Evolutionary conservation across 1,140 invertebrate genomes (phyloP).

Genomic region (Pseudomyrmex pallidus): DNA sequence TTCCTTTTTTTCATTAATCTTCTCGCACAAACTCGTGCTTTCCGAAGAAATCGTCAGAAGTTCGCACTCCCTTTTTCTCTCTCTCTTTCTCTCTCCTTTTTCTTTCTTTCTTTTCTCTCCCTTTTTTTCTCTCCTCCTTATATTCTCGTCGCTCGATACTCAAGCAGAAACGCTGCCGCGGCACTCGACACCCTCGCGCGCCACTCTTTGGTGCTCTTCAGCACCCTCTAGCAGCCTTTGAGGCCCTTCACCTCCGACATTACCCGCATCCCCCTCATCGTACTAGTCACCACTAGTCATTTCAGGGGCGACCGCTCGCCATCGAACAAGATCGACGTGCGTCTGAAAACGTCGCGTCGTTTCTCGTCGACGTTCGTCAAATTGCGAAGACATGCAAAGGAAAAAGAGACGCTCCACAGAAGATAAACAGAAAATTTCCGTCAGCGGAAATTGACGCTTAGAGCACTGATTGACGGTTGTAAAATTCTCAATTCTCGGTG

Average conservation of each 20-base stretch:
- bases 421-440: constrained; percentile 12
- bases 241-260: constrained; percentile 71
- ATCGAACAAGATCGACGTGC: constrained; percentile 66
- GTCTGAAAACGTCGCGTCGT: constrained; percentile 61
- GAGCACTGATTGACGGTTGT: neutral
- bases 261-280: constrained; percentile 42
- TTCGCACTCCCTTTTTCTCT: constrained; percentile 44
- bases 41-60: constrained; percentile 69
- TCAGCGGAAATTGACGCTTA: neutral
- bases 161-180: constrained; percentile 77
- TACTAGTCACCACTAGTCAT: constrained; percentile 70
- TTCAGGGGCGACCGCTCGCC: constrained; percentile 70
- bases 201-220: constrained; percentile 70
- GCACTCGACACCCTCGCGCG: constrained; percentile 74
- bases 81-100: neutral
- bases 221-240: constrained; percentile 66
- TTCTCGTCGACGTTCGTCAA: constrained; percentile 17
- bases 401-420: neutral
- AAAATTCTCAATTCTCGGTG: neutral
- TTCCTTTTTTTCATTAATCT: constrained; percentile 67
- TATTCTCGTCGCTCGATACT: constrained; percentile 67
- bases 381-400: constrained; percentile 21
- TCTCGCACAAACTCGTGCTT: constrained; percentile 57
- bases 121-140: constrained; percentile 32
- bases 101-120: neutral